Evolutionary conservation across 2,888 invertebrate species (phyloP).

Genomic region (Ophioninae sp.): DNA sequence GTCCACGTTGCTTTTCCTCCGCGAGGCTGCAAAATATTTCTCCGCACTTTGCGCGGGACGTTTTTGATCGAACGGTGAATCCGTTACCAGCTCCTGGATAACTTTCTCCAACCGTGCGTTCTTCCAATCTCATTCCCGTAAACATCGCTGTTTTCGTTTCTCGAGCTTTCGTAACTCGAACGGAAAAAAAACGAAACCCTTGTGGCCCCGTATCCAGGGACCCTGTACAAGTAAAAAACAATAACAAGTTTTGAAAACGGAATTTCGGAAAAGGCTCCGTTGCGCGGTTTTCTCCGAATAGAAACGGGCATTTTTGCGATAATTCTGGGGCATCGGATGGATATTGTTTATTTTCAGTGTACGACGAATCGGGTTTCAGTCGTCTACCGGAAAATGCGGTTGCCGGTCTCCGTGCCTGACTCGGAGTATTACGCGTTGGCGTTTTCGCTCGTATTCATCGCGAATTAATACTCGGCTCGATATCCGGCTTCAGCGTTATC

Average conservation of each 20-base stretch:
- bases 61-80: background rate
- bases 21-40: slow-evolving; percentile 2
- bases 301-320: no score
- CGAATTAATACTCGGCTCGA: slow-evolving; percentile 43
- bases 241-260: no score
- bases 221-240: no score
- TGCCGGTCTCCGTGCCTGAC: slow-evolving; percentile 48
- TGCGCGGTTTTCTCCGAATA: no score
- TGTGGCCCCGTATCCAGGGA: no score
- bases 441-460: slow-evolving; percentile 53
- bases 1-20: slow-evolving; percentile 10
- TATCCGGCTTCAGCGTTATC: slow-evolving; percentile 53
- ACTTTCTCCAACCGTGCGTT: background rate
- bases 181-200: no score
- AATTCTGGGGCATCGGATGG: background rate
- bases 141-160: background rate
- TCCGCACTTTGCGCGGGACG: slow-evolving; percentile 1
- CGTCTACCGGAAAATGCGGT: slow-evolving; percentile 33
- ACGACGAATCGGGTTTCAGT: slow-evolving; percentile 38
- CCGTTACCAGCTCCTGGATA: background rate
- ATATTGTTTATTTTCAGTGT: slow-evolving; percentile 2
- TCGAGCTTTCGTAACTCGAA: background rate
- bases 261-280: no score
- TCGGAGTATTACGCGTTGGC: slow-evolving; percentile 37
- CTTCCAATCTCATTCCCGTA: background rate